A percentile compares a stretch with the other conserved stretches of the same genome.
Conservation (phyloP, 2,113 vertebrate species). For the Oryctolagus cuniculus region mOryCun1.1 NC_091434.1:7444001-7444500, state of each 20-base stretch:
- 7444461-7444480: slow-evolving; percentile 88
- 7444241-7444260: slow-evolving; percentile 67
- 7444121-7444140: slow-evolving; percentile 18
- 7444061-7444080: fast-evolving
- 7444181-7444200: slow-evolving; percentile 6
- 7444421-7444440: slow-evolving; percentile 85
- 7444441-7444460: slow-evolving; percentile 85
- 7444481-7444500: slow-evolving; percentile 88
- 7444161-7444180: slow-evolving; percentile 75
- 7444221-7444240: slow-evolving; percentile 72
- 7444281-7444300: slow-evolving; percentile 33
- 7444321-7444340: slow-evolving; percentile 81
- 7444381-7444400: slow-evolving; percentile 86
- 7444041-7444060: no score
- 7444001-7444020: not conserved
- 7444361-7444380: slow-evolving; percentile 80
- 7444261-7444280: slow-evolving; percentile 74
- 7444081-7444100: not conserved
- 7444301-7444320: slow-evolving; percentile 78
- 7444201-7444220: slow-evolving; percentile 69
- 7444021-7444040: not conserved
- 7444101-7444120: not conserved
- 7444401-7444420: slow-evolving; percentile 88
- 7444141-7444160: slow-evolving; percentile 13
- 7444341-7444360: slow-evolving; percentile 71